Base-by-base conservation (phyloP, 2,888 invertebrate species). In the Tetramorium bicarinatum region DNA sequence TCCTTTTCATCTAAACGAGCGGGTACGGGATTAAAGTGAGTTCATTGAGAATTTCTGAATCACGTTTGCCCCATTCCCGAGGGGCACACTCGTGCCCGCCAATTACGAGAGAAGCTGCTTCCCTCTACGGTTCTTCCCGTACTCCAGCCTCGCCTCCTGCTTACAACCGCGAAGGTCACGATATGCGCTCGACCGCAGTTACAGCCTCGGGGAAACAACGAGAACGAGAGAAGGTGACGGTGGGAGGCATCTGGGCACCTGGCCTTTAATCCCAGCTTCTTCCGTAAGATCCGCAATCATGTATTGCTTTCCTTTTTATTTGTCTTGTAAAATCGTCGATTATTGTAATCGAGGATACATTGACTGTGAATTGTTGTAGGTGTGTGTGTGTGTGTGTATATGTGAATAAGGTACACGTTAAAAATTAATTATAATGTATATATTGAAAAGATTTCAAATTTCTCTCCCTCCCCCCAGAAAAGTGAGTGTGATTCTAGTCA, bases 71-170 rank as follows among this genome's bases (percentile, higher is more conserved):
- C 81, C 61, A 69, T 80, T 83, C 84, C 85, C 85, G 44, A 29
- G 67, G 82, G 87, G 75, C 85, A 66, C 77, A 66, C 81, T 74
- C 77, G 67, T 81, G 81, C 67, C 56, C 77, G 62, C 81, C 77
- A 85, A 87, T 87, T 87, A 85, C 79, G 69, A 74, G 62, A 77
- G 85, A 84, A 56, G 82, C 54, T 83, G 74, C 77, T 85, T 87
- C 82, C 85, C 85, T 64, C 75, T 83, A 82, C 82, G 82, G 59
- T 82, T 87, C 85, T 71, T 76, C 64, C 71, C 74, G 82, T 66
- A 62, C 59, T 69, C 59, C 75, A 77, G 54, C 69, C 64, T 80
- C 66, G 64, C 64, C 54, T 74, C 66, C 56, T 72, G 29, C 77
- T 47, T 64, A n/a, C 41, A 56, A 47, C 62, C 77, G 44, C 56